These are phyloP conservation scores for Loris lydekkerianus DNA, from an alignment of 2,797 vertebrate genomes.

Conservation along the genomic window DNA sequence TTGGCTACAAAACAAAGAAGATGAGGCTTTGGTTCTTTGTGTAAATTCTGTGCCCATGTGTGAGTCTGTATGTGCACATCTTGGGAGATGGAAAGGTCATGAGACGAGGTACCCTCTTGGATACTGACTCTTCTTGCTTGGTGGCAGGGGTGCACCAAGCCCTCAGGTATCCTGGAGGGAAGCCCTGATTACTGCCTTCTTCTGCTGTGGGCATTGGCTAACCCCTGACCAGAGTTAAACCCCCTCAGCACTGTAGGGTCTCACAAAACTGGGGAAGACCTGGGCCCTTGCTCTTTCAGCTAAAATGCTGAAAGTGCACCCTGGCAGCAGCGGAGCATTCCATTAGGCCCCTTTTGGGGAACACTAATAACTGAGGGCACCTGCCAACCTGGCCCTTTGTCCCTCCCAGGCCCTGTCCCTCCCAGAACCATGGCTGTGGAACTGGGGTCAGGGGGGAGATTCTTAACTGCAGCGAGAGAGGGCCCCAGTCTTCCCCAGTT, in stretches of 20 bases:
- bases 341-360: not conserved
- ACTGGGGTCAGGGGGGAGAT: not conserved
- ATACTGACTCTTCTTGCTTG: not conserved
- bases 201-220: not conserved
- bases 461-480: not conserved
- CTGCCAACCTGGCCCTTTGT: not conserved
- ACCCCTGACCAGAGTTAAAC: not conserved
- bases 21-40: not conserved
- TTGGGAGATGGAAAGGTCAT: fast-evolving
- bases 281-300: not conserved
- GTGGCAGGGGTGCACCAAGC: not conserved
- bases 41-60: not conserved
- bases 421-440: not conserved
- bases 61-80: not conserved
- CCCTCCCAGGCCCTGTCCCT: not conserved
- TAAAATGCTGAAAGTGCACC: not conserved
- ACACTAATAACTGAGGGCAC: not conserved
- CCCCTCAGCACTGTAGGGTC: not conserved
- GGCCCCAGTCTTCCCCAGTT: not conserved
- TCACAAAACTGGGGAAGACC: too few relatives aligned
- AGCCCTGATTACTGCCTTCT: not conserved
- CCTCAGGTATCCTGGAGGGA: not conserved
- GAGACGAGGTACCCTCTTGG: not conserved
- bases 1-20: not conserved
- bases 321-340: not conserved